Evolutionary conservation across 2,797 vertebrate genomes (phyloP), one percentile per base, ranked within the genome.

Genomic region (Megaceryle alcyon): DNA sequence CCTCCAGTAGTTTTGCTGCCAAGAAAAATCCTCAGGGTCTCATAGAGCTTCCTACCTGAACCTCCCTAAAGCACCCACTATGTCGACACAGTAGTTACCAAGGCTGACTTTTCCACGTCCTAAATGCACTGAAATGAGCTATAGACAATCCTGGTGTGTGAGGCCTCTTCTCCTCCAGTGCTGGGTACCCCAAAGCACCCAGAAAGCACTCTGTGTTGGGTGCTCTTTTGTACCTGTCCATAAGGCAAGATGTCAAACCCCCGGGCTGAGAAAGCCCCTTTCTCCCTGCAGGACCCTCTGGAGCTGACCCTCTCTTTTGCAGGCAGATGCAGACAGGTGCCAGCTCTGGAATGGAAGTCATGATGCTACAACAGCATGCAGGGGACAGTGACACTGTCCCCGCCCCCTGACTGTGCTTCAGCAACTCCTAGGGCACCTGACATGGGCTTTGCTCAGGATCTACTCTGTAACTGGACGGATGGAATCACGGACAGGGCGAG

Each of bases 301-400:
- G 19, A 54, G 29, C 51, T 4, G 7, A 21, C 21, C 21, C 39
- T 8, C 29, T 14, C 65, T 31, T 20, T 12, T 41, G 33, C 6
- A 3, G 51, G 35, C 35, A 66, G 39, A 54, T 19, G 48, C 51
- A 61, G 75, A 46, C 37, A 25, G 0, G 0, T 25, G 43, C 22
- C 80, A 43, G 37, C 56, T 78, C 77, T 17, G 61, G 37, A 53
- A 31, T 28, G 66, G 51, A 69, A 70, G 56, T 35, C 13, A 6
- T 4, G 44, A 11, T 33, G 49, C 49, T 41, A 65, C 48, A 18
- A 23, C 9, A 43, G 72, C 1, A 0, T 20, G 51, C 46, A 17
- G 1, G 0, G 53, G 44, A 33, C 39, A 22, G 22, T 2, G 2
- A 26, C 3, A 13, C 39, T 6, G 2, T 2, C 33, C 23, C 37